A percentile compares a stretch with the other conserved stretches of the same genome.
phyloP scores from a whole-genome alignment of 1,140 invertebrate species.

The Conopomorpha cramerella region DNA sequence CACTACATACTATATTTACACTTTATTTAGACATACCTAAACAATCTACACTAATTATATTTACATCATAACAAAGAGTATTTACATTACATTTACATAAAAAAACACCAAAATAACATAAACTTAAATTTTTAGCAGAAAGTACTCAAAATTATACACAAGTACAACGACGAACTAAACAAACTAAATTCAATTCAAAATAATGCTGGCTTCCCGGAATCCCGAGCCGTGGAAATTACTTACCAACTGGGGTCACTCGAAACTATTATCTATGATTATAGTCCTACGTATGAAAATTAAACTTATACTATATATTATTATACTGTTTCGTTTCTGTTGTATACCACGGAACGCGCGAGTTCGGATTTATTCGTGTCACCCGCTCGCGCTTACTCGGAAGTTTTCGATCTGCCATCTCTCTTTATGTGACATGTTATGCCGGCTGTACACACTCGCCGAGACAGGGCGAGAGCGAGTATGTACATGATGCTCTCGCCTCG shows the following conservation, averaged over 20 bases:
- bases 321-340: not conserved
- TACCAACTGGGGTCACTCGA: not conserved
- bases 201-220: not conserved
- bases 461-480: too few relatives aligned
- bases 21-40: conserved; percentile 1
- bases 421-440: not conserved
- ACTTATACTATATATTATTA: not conserved
- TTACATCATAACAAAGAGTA: not conserved
- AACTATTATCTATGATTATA: not conserved
- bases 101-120: not conserved
- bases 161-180: not conserved
- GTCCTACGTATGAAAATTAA: not conserved
- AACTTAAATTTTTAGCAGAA: not conserved
- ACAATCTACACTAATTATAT: not conserved
- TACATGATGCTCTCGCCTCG: too few relatives aligned
- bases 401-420: not conserved
- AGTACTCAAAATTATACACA: not conserved
- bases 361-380: not conserved
- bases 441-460: too few relatives aligned
- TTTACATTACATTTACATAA: not conserved
- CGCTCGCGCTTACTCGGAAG: not conserved
- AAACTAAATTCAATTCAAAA: not conserved
- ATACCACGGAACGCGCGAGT: not conserved
- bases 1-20: not conserved
- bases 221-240: not conserved